Base-by-base conservation (phyloP, 2,888 invertebrate genomes). In the Hirtodrosophila alboralis region DNA sequence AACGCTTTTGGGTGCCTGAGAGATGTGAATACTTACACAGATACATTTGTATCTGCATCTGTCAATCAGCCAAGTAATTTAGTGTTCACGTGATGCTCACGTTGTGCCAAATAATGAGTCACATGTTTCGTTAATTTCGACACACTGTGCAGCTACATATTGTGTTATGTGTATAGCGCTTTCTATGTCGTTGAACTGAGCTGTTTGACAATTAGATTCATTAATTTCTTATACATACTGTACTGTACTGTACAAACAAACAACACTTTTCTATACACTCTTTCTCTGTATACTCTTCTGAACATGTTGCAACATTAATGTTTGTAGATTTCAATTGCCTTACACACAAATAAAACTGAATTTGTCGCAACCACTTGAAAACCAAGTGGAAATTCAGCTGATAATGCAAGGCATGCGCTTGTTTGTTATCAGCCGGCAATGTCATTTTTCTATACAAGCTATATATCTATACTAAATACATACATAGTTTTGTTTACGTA, bases 131-230 rank as follows among this genome's bases (percentile, higher is more conserved):
- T n/a, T 60, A 57, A 40, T 34, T 34, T 37, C 13, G 48, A 6
- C 62, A 51, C 68, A 71, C 67, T 75, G 71, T 74, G 47, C 71
- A 52, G 54, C 34, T 14, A 44, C 37, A 13, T n/a, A n/a, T n/a
- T n/a, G 54, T 27, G 9, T 34, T 8, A 10, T 37, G 33, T 21
- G 23, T 34, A 41, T 40, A 63, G 16, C 34, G 26, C 37, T 62
- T 72, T 78, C 51, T 58, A 49, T 64, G 78, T 72, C 78, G 57
- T 60, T 78, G 75, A 75, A 78, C 75, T 53, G n/a, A n/a, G 53
- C 43, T 40, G 21, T 28, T 23, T n/a, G 28, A 43, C 28, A 54
- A 56, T 73, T 58, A 36, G n/a, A 5, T 18, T 31, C 37, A 27
- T 34, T 28, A 37, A 34, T 28, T 58, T 48, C 18, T 27, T 44